Percentiles rank a stretch among this genome's conserved stretches.
Evolutionary conservation across 2,888 invertebrate genomes (phyloP).

Genomic region (Hypomecis punctinalis): DNA sequence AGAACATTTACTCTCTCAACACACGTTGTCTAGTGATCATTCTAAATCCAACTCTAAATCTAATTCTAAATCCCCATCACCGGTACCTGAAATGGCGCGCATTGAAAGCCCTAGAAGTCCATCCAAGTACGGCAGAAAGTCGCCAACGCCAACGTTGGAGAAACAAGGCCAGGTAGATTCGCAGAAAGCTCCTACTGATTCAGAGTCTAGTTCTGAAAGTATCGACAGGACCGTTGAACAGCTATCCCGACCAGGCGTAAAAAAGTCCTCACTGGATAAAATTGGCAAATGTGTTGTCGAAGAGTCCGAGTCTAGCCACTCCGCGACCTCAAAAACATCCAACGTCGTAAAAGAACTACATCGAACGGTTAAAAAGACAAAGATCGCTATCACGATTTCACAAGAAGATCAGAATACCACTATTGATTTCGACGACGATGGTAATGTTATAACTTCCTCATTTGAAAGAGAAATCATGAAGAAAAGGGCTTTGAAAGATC

Average conservation of each 20-base stretch:
- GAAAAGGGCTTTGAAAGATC: constrained; percentile 75
- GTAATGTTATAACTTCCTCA: constrained; percentile 78
- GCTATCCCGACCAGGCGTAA: constrained; percentile 75
- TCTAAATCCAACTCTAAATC: constrained; percentile 79
- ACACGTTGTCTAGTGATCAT: constrained; percentile 77
- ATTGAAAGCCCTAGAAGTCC: constrained; percentile 80
- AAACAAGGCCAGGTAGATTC: constrained; percentile 86
- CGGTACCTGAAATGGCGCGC: constrained; percentile 70
- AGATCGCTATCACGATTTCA: constrained; percentile 82
- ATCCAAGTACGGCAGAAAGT: constrained; percentile 74
- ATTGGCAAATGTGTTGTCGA: constrained; percentile 79
- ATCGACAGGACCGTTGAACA: constrained; percentile 80
- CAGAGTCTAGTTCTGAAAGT: constrained; percentile 85
- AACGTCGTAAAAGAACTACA: constrained; percentile 78
- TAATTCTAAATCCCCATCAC: constrained; percentile 76
- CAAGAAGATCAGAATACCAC: constrained; percentile 83
- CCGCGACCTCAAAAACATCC: constrained; percentile 81
- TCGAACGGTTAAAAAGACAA: constrained; percentile 80
- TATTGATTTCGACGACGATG: constrained; percentile 82
- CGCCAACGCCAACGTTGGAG: constrained; percentile 86
- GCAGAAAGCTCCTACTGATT: constrained; percentile 84
- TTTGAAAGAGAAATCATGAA: constrained; percentile 75
- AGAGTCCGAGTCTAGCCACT: constrained; percentile 86
- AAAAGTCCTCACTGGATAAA: constrained; percentile 76
- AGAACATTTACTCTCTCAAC: constrained; percentile 76